phyloP scores from a whole-genome alignment of 2,113 vertebrate genomes.

The Cyprinodon variegatus region DNA sequence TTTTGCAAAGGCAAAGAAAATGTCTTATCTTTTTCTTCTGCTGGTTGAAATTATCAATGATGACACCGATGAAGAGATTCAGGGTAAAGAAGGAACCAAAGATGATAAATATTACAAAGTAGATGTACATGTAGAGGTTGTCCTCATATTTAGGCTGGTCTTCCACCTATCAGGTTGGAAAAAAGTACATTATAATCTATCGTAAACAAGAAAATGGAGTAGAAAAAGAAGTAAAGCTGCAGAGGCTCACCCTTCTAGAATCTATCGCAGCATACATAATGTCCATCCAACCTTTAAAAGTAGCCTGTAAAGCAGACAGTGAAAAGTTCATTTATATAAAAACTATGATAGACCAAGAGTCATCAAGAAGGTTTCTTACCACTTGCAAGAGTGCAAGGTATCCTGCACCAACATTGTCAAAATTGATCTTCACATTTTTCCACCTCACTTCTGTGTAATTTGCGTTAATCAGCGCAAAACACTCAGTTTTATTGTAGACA shows the following conservation, averaged over 20 bases:
- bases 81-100: conserved; percentile 99
- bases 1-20: conserved; percentile 8
- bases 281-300: conserved; percentile 99
- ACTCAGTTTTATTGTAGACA: conserved; percentile 92
- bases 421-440: conserved; percentile 99
- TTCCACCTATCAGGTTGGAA: conserved; percentile 75
- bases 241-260: conserved; percentile 87
- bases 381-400: conserved; percentile 97
- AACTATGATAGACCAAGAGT: not conserved
- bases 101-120: conserved; percentile 99
- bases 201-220: not conserved
- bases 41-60: conserved; percentile 99
- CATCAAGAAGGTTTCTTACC: conserved; percentile 75
- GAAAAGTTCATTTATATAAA: conserved; percentile 7
- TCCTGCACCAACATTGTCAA: conserved; percentile 96
- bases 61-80: conserved; percentile 99
- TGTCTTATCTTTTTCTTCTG: conserved; percentile 99
- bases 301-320: conserved; percentile 82
- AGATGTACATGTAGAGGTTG: conserved; percentile 99
- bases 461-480: conserved; percentile 81
- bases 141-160: conserved; percentile 93
- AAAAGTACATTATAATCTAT: not conserved
- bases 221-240: not conserved
- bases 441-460: conserved; percentile 89
- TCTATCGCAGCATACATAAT: conserved; percentile 99